phyloP scores from a whole-genome alignment of 2,888 invertebrate genomes.

The Cecidostiba fungosa region DNA sequence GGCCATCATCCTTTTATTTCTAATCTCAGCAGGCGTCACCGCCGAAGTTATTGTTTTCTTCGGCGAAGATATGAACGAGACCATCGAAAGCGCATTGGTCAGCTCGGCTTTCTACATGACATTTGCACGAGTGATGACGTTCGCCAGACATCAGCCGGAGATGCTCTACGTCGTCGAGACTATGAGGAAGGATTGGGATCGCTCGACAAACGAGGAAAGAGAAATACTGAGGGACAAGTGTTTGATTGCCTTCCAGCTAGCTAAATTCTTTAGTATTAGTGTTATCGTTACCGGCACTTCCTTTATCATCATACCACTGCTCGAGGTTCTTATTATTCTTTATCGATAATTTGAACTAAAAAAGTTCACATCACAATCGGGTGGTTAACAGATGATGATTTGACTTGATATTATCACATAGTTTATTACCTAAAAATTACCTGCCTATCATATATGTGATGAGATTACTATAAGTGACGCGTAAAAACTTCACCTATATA shows the following conservation, averaged over 20 bases:
- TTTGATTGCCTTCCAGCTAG: slow-evolving; percentile 65
- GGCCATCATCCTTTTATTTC: not conserved
- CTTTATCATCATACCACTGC: slow-evolving; percentile 68
- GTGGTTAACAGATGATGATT: too few species aligned
- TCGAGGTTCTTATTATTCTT: slow-evolving; percentile 69
- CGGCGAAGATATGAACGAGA: slow-evolving; percentile 70
- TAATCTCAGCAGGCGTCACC: not conserved
- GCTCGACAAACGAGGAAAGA: not conserved
- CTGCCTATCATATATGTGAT: too few species aligned
- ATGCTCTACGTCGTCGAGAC: slow-evolving; percentile 70
- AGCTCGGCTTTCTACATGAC: slow-evolving; percentile 68
- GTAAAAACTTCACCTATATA: too few species aligned
- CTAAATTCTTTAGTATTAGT: slow-evolving; percentile 72
- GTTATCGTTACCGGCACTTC: slow-evolving; percentile 63
- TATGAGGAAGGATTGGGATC: slow-evolving; percentile 73
- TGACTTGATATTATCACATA: too few species aligned
- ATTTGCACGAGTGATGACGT: slow-evolving; percentile 69
- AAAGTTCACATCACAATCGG: not conserved
- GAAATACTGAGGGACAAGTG: slow-evolving; percentile 2
- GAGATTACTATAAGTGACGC: too few species aligned
- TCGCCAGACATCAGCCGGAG: slow-evolving; percentile 67
- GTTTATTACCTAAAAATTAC: too few species aligned
- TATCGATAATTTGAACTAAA: slow-evolving; percentile 29
- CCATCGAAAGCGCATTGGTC: slow-evolving; percentile 72
- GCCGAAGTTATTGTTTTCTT: slow-evolving; percentile 39